Evolutionary conservation across 2,888 invertebrate species (phyloP).

Genomic region (Acheta domesticus): DNA sequence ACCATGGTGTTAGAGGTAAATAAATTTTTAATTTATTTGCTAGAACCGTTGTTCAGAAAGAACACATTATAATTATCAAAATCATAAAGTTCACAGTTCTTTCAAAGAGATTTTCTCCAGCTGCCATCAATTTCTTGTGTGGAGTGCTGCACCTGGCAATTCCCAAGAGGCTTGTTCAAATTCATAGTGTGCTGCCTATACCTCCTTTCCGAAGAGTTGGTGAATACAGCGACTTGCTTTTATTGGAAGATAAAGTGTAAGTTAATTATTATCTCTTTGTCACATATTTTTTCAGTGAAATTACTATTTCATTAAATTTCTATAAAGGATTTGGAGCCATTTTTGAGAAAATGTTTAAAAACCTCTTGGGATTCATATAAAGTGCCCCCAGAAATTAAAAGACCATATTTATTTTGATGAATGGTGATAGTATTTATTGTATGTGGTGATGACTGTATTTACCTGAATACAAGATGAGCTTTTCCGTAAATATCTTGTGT

Average conservation of each 20-base stretch:
- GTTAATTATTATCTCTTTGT: background rate
- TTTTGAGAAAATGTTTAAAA: too few species aligned
- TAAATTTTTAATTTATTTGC: conserved; percentile 22
- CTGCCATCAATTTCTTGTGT: conserved; percentile 72
- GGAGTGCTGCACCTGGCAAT: conserved; percentile 68
- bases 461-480: too few species aligned
- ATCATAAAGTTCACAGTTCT: conserved; percentile 61
- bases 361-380: too few species aligned
- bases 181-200: background rate
- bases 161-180: background rate
- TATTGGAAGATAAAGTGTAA: background rate
- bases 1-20: conserved; percentile 69
- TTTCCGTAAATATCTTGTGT: too few species aligned
- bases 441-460: too few species aligned
- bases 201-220: conserved; percentile 26
- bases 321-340: too few species aligned
- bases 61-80: background rate
- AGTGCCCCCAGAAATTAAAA: too few species aligned
- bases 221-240: background rate
- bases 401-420: too few species aligned
- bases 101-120: conserved; percentile 78
- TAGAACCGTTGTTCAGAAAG: background rate
- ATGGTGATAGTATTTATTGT: too few species aligned
- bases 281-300: too few species aligned
- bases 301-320: too few species aligned